Evolutionary conservation across 2,797 vertebrate species (phyloP), one percentile per base, ranked within the genome.

Genomic region (Hypotaenidia okinawae): DNA sequence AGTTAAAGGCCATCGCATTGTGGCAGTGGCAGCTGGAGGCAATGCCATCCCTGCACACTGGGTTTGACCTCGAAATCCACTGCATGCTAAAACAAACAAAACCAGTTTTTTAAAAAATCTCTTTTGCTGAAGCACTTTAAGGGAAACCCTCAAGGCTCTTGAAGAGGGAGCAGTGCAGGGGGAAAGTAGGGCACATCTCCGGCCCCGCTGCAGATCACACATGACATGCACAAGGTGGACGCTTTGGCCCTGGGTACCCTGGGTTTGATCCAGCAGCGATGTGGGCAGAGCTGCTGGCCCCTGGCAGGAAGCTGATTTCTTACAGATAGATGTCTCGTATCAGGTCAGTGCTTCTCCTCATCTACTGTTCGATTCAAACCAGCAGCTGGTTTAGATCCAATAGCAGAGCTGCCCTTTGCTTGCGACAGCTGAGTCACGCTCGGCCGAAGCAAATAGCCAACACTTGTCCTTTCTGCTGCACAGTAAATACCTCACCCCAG

Each of bases 131-230:
- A 68, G 45, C 61, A 61, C 11, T 90, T 72, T 10, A 25, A 80
- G 55, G 37, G 57, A 85, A 93, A 12, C 32, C 24, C 82, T 78
- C 1, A 5, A 66, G 47, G 35, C 70, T n/a, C 61, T 70, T 5
- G 4, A 77, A 67, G 81, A 83, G 23, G 43, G 61, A 75, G 41
- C 11, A 6, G 23, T 70, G 7, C 12, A 12, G 88, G 57, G 32
- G 70, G 70, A 94, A 94, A 94, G 55, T 13, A 88, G 93, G 90
- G 62, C 95, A 88, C 35, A 4, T 84, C 92, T 85, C 6, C 15
- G 82, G 68, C 72, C 90, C 89, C 6, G 13, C 32, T 63, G 82
- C 66, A 57, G 89, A 91, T 86, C n/a, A n/a, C 88, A 87, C 78
- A 33, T 32, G 95, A 64, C 37, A 43, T 5, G 62, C 61, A 70